Evolutionary conservation across 2,113 vertebrate species (phyloP).

Genomic region (Vidua chalybeata): DNA sequence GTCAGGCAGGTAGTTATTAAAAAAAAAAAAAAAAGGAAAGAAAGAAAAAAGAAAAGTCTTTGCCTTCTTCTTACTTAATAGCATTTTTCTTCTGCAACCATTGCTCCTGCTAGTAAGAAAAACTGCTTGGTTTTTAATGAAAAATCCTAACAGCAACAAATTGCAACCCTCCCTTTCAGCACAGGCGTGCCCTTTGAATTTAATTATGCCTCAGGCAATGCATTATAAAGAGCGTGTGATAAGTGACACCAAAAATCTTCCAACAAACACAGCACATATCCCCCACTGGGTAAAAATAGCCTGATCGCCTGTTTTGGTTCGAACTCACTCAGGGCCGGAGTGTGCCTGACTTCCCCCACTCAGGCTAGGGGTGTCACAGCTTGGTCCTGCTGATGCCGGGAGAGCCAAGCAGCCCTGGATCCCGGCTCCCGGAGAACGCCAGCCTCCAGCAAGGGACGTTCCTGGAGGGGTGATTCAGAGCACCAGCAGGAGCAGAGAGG

Average conservation of each 20-base stretch:
- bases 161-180: slow-evolving; percentile 38
- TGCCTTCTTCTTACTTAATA: background rate
- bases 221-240: slow-evolving; percentile 7
- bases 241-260: slow-evolving; percentile 37
- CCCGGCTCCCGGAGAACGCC: rapidly evolving
- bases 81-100: slow-evolving; percentile 2
- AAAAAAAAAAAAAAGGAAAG: background rate
- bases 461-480: background rate
- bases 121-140: slow-evolving; percentile 32
- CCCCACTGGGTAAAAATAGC: background rate
- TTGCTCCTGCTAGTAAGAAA: slow-evolving; percentile 33
- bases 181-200: slow-evolving; percentile 41
- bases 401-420: rapidly evolving
- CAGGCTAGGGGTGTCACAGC: background rate
- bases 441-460: background rate
- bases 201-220: slow-evolving; percentile 48
- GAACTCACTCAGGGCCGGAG: rapidly evolving
- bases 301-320: background rate
- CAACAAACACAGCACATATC: background rate
- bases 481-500: background rate
- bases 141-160: slow-evolving; percentile 48
- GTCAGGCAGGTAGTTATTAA: slow-evolving; percentile 14
- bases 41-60: background rate
- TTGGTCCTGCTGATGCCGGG: background rate
- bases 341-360: background rate